These are phyloP conservation scores for Drosophila putrida DNA, from an alignment of 2,888 invertebrate species.

Conservation along the genomic window DNA sequence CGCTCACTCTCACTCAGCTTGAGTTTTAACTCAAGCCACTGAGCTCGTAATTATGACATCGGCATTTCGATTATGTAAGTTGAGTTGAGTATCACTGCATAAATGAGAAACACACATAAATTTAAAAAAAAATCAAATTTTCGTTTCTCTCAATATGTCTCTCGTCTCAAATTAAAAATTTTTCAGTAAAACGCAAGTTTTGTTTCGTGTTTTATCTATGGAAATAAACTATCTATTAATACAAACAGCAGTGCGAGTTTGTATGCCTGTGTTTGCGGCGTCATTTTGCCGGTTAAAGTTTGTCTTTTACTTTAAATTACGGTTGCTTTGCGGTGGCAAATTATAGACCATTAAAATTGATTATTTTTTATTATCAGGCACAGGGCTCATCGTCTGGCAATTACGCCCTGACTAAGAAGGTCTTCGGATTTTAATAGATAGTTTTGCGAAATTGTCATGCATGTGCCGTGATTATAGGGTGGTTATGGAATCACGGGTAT, in stretches of 20 bases:
- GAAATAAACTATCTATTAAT: slow-evolving; percentile 55
- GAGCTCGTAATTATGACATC: slow-evolving; percentile 50
- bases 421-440: slow-evolving; percentile 26
- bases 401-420: slow-evolving; percentile 15
- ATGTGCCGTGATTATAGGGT: slow-evolving; percentile 33
- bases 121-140: slow-evolving; percentile 20
- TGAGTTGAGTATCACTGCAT: slow-evolving; percentile 48
- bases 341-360: slow-evolving; percentile 76
- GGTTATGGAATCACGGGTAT: slow-evolving; percentile 16
- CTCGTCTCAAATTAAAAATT: slow-evolving; percentile 23
- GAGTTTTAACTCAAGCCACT: slow-evolving; percentile 55
- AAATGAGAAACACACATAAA: slow-evolving; percentile 28
- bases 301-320: slow-evolving; percentile 66
- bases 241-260: slow-evolving; percentile 29
- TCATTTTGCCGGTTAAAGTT: slow-evolving; percentile 61
- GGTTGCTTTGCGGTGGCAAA: slow-evolving; percentile 70
- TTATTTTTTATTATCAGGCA: slow-evolving; percentile 66
- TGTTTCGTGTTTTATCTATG: slow-evolving; percentile 49
- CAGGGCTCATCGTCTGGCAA: slow-evolving; percentile 30
- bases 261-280: slow-evolving; percentile 39
- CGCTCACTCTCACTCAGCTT: slow-evolving; percentile 46
- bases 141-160: slow-evolving; percentile 10
- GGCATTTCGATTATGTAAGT: slow-evolving; percentile 65
- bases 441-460: slow-evolving; percentile 39
- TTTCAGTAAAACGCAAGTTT: slow-evolving; percentile 59